phyloP scores from a whole-genome alignment of 2,797 vertebrate species.

The Perodicticus potto region DNA sequence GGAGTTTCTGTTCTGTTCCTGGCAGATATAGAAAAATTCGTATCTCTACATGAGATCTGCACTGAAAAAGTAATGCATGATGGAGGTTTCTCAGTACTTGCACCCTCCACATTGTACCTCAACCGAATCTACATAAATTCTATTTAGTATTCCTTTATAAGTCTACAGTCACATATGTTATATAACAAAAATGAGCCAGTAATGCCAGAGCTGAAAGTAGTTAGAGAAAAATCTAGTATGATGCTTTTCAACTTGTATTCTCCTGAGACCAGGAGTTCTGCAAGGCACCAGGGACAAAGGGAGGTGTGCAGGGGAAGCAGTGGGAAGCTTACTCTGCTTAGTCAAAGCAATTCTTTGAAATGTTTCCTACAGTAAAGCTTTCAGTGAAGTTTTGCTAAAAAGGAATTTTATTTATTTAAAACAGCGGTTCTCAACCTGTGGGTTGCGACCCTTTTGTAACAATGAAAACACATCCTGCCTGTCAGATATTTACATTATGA shows the following conservation, averaged over 20 bases:
- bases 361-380: neutral
- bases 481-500: no score
- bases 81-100: neutral
- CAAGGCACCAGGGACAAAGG: neutral
- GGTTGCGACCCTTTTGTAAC: no score
- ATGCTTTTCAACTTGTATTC: conserved; percentile 4
- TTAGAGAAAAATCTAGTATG: conserved; percentile 5
- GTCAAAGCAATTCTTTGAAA: neutral
- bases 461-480: no score
- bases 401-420: conserved; percentile 51
- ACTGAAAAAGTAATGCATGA: neutral
- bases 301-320: neutral
- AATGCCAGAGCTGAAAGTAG: neutral
- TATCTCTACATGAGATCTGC: conserved; percentile 50
- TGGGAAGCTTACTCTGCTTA: neutral
- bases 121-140: neutral
- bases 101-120: neutral
- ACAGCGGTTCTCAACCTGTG: neutral
- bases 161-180: neutral
- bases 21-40: conserved; percentile 38
- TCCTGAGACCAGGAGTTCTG: neutral
- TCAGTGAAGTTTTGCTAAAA: conserved; percentile 31
- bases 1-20: conserved; percentile 67
- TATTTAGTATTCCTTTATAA: neutral
- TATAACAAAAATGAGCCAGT: conserved; percentile 10